phyloP scores from a whole-genome alignment of 2,797 vertebrate genomes.

The Malurus splendens region DNA sequence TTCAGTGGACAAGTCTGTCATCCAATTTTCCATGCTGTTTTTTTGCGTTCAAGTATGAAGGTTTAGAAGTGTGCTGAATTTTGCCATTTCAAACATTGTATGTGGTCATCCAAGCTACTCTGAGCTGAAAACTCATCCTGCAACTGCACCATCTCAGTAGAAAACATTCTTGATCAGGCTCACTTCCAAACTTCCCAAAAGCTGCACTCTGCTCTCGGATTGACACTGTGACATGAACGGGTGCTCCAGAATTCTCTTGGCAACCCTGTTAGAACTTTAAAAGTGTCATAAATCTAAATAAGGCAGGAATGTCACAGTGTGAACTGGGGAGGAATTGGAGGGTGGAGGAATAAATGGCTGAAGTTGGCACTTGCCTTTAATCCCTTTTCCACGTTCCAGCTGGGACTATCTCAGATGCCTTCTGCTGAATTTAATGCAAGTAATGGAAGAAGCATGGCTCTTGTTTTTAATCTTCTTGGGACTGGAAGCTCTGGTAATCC shows the following conservation, averaged over 20 bases:
- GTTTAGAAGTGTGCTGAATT: neutral
- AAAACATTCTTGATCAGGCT: neutral
- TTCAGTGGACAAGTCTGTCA: neutral
- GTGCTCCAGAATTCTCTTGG: neutral
- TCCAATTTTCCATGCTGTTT: neutral
- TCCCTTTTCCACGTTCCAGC: neutral
- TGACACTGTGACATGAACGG: neutral
- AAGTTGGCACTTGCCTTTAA: neutral
- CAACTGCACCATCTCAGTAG: neutral
- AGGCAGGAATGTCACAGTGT: neutral
- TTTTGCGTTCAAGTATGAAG: neutral
- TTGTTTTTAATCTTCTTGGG: neutral
- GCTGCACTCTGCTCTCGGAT: neutral
- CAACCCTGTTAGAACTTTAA: neutral
- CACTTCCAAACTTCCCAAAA: neutral
- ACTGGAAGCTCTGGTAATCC: neutral
- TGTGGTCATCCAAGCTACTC: neutral
- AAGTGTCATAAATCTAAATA: neutral
- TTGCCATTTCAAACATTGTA: neutral
- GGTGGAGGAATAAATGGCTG: neutral
- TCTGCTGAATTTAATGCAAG: neutral
- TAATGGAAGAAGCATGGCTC: neutral
- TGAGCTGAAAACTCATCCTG: neutral
- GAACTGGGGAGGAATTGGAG: neutral
- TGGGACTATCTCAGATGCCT: neutral